Conservation (phyloP, 1,140 invertebrate genomes). For the Drosophila sturtevanti region DNA sequence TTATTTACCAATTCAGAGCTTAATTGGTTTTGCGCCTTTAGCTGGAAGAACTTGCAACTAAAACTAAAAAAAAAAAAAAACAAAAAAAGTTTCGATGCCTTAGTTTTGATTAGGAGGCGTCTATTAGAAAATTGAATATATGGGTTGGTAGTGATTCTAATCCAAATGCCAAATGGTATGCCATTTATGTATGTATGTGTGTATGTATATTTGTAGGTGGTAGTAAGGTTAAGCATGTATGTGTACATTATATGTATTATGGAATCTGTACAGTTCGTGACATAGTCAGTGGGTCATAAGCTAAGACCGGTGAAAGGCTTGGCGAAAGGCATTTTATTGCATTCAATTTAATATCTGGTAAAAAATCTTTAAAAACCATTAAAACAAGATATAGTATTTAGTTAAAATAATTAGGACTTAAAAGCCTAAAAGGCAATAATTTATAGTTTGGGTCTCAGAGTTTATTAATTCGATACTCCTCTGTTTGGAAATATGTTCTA, state of each 20-base stretch:
- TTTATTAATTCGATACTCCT: too few species aligned
- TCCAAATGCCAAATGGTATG: background rate
- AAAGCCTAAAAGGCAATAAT: too few species aligned
- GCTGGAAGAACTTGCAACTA: conserved; percentile 21
- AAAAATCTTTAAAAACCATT: background rate
- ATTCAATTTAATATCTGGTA: background rate
- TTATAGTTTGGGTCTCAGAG: too few species aligned
- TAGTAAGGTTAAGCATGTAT: background rate
- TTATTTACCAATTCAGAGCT: conserved; percentile 53
- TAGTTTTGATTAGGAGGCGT: conserved; percentile 74
- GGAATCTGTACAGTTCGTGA: conserved; percentile 27
- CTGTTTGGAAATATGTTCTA: too few species aligned
- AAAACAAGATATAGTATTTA: background rate
- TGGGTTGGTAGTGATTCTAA: conserved; percentile 12
- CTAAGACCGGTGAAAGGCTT: conserved; percentile 6
- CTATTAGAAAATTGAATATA: conserved; percentile 80
- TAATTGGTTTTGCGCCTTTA: conserved; percentile 78
- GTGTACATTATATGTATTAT: conserved; percentile 7
- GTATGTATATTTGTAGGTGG: too few species aligned
- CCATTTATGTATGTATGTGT: too few species aligned
- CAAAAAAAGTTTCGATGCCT: conserved; percentile 59
- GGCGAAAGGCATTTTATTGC: background rate
- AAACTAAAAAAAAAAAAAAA: conserved; percentile 13
- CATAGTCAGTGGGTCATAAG: conserved; percentile 41
- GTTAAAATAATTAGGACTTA: background rate